Conservation (phyloP, 2,888 invertebrate species). For the Ochropacha duplaris region DNA sequence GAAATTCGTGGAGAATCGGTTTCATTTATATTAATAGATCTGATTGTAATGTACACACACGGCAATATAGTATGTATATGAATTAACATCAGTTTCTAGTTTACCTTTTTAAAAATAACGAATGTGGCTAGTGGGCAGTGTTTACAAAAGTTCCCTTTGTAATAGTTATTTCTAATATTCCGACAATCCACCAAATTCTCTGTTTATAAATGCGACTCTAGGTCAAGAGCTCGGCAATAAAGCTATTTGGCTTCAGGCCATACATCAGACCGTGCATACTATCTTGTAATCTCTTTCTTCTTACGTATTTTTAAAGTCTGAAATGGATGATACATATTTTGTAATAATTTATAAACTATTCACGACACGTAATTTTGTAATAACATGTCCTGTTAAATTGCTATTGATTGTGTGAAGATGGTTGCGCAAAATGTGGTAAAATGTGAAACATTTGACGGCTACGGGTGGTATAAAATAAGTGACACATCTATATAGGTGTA, state of each 20-base stretch:
- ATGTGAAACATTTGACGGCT: constrained; percentile 14
- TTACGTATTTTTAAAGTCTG: constrained; percentile 12
- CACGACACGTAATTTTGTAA: constrained; percentile 28
- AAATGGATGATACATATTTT: constrained; percentile 15
- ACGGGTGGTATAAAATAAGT: constrained; percentile 9
- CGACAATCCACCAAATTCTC: constrained; percentile 27
- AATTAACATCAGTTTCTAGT: background rate
- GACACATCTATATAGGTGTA: constrained; percentile 21
- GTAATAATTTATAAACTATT: constrained; percentile 13
- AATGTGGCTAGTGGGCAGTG: background rate
- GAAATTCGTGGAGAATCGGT: background rate
- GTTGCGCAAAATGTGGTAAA: constrained; percentile 20
- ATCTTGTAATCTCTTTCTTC: constrained; percentile 26
- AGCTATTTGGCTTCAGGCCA: constrained; percentile 59
- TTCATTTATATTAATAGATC: background rate
- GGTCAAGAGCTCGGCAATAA: constrained; percentile 62
- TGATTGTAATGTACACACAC: background rate
- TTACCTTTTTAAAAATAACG: background rate
- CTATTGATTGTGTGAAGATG: constrained; percentile 2
- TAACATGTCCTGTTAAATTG: constrained; percentile 19
- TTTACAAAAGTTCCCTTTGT: background rate
- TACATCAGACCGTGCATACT: constrained; percentile 12
- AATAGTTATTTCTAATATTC: constrained; percentile 31
- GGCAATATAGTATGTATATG: too few species aligned
- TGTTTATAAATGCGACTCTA: constrained; percentile 63